Evolutionary conservation across 2,113 vertebrate genomes (phyloP).

Genomic region (Oncorhynchus mykiss): DNA sequence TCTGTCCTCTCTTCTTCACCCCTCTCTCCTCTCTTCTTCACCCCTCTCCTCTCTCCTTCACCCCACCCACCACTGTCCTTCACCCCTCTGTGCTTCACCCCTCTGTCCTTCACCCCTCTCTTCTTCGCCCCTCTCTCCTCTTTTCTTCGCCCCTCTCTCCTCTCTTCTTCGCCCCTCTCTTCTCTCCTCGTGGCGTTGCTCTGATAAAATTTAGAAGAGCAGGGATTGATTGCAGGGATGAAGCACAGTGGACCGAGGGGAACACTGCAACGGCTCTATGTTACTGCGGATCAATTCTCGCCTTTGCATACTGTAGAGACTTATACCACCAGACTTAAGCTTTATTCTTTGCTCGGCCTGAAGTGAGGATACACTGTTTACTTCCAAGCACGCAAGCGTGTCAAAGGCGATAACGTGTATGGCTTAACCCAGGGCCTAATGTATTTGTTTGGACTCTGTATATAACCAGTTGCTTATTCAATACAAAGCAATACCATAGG

Average conservation of each 20-base stretch:
- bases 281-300: constrained; percentile 10
- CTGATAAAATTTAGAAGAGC: constrained; percentile 13
- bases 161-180: too few species aligned
- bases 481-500: not conserved
- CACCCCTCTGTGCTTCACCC: too few species aligned
- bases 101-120: too few species aligned
- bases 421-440: not conserved
- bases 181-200: too few species aligned
- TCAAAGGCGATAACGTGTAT: not conserved
- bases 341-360: not conserved
- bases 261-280: constrained; percentile 6
- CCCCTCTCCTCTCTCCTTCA: too few species aligned
- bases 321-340: not conserved
- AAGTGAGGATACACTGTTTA: not conserved
- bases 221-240: constrained; percentile 12
- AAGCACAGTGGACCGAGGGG: not conserved
- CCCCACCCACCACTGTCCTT: too few species aligned
- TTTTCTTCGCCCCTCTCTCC: too few species aligned
- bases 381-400: not conserved
- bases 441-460: not conserved
- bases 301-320: not conserved
- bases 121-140: too few species aligned
- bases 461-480: not conserved
- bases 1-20: too few species aligned
- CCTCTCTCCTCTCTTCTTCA: too few species aligned